phyloP scores from a whole-genome alignment of 2,888 invertebrate genomes.

The Macroteleia sp. region DNA sequence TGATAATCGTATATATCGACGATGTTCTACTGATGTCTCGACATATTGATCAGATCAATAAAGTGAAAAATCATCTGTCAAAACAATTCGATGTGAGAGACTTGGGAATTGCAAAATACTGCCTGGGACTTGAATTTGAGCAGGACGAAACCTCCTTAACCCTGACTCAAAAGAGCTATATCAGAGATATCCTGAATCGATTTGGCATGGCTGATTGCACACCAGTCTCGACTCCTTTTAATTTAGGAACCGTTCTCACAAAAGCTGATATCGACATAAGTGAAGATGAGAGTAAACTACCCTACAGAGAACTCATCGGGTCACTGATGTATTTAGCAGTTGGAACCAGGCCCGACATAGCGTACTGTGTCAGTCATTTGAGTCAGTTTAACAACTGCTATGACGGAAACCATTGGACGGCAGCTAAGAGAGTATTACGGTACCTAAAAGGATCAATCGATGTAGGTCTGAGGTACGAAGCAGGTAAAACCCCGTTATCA shows the following conservation, averaged over 20 bases:
- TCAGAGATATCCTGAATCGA: conserved; percentile 35
- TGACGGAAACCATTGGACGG: not conserved
- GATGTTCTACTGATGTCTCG: conserved; percentile 25
- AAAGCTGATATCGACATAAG: too few relatives aligned
- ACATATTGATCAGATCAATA: conserved; percentile 12
- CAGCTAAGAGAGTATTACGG: not conserved
- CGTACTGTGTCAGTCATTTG: not conserved
- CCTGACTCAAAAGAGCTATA: conserved; percentile 40
- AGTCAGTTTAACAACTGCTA: too few relatives aligned
- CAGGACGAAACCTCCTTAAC: conserved; percentile 15
- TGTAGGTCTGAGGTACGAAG: not conserved
- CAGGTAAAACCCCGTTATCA: not conserved
- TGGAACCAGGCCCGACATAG: not conserved
- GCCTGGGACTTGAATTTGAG: conserved; percentile 54
- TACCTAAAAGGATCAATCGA: not conserved
- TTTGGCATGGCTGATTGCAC: conserved; percentile 59
- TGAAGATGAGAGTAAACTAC: not conserved
- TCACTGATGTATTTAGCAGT: not conserved
- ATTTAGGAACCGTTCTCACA: conserved; percentile 5
- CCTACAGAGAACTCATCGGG: not conserved
- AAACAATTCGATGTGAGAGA: conserved; percentile 40
- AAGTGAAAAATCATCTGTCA: conserved; percentile 25
- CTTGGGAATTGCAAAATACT: conserved; percentile 40
- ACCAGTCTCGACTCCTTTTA: conserved; percentile 46
- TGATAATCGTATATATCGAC: conserved; percentile 21